phyloP scores from a whole-genome alignment of 2,888 invertebrate species.

The Tachina lurida region DNA sequence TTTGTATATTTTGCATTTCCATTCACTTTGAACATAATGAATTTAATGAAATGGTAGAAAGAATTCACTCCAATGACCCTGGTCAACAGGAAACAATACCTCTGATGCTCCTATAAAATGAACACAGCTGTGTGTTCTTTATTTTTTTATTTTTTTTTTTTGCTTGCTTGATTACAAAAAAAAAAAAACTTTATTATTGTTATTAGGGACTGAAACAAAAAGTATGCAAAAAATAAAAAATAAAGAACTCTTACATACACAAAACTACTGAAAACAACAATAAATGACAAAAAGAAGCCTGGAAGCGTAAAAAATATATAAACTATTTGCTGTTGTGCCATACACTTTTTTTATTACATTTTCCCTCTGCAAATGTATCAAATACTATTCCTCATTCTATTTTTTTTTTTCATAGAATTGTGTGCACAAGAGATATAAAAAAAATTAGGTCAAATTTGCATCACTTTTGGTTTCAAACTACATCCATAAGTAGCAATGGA shows the following conservation, averaged over 20 bases:
- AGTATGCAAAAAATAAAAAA: not conserved
- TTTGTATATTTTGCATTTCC: conserved; percentile 4
- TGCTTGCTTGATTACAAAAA: not conserved
- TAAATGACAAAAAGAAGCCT: conserved; percentile 42
- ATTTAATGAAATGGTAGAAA: not conserved
- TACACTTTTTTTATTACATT: not conserved
- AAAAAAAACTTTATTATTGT: not conserved
- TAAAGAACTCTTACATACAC: not conserved
- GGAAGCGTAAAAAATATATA: conserved; percentile 26
- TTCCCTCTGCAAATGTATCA: conserved; percentile 13
- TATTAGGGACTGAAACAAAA: not conserved
- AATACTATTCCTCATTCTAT: conserved; percentile 32
- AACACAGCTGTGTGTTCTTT: not conserved
- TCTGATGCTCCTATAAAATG: conserved; percentile 10
- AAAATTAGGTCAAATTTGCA: conserved; percentile 73
- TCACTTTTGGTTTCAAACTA: conserved; percentile 63
- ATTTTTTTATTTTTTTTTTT: conserved; percentile 1
- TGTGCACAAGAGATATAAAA: conserved; percentile 46
- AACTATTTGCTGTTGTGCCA: conserved; percentile 4
- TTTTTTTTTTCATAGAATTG: conserved; percentile 23
- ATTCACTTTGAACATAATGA: not conserved
- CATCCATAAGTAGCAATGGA: conserved; percentile 37
- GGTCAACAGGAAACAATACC: conserved; percentile 22
- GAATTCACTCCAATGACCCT: not conserved
- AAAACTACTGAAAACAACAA: conserved; percentile 17